Conservation (phyloP, 2,797 vertebrate species). For the Manis javanica region DNA sequence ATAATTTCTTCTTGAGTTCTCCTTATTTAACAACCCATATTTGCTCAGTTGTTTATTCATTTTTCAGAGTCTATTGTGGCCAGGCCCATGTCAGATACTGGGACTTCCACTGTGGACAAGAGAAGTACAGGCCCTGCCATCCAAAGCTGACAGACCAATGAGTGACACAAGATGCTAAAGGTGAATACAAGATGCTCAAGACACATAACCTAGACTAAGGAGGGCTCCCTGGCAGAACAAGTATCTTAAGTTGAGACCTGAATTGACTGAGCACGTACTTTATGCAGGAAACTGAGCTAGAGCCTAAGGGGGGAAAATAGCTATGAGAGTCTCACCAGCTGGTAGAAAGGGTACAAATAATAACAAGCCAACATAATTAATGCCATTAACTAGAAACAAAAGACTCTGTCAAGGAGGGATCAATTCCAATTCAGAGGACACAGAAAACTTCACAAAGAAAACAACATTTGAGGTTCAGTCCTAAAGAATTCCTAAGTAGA, state of each 20-base stretch:
- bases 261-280: background rate
- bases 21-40: background rate
- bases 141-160: background rate
- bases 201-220: background rate
- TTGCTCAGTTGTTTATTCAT: background rate
- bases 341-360: background rate
- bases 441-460: conserved; percentile 5
- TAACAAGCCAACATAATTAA: background rate
- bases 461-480: background rate
- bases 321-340: background rate
- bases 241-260: background rate
- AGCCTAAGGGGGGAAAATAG: background rate
- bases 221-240: background rate
- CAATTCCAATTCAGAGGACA: background rate
- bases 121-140: background rate
- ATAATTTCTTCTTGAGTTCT: conserved; percentile 25
- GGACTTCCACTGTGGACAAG: background rate
- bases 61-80: conserved; percentile 33
- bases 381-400: background rate
- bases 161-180: background rate
- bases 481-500: background rate
- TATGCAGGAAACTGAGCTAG: background rate
- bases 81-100: background rate
- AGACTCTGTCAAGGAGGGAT: background rate
- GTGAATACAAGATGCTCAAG: background rate